phyloP scores from a whole-genome alignment of 2,113 vertebrate species.

The Odobenus rosmarus region DNA sequence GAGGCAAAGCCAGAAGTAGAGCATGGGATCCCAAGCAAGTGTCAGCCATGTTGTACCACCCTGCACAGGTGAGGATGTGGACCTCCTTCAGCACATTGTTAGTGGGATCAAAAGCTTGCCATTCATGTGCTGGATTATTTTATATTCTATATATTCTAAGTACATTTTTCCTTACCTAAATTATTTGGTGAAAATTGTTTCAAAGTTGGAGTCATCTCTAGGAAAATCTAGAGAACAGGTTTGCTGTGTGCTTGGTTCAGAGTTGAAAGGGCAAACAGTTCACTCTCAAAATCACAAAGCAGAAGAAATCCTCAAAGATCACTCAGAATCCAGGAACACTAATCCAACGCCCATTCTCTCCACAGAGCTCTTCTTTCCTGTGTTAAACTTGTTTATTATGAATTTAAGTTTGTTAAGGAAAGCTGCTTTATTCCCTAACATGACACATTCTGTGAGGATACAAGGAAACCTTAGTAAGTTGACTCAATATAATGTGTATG shows the following conservation, averaged over 20 bases:
- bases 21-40: neutral
- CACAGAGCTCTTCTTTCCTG: neutral
- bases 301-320: neutral
- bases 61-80: accelerated
- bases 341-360: neutral
- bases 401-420: neutral
- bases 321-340: neutral
- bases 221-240: neutral
- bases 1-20: neutral
- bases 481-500: neutral
- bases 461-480: neutral
- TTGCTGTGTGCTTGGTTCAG: neutral
- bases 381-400: neutral
- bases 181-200: neutral
- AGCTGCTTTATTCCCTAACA: neutral
- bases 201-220: neutral
- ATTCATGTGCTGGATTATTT: neutral
- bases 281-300: neutral
- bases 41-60: neutral
- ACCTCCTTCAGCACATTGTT: neutral
- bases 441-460: neutral
- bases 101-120: neutral
- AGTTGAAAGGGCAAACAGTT: neutral
- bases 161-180: neutral
- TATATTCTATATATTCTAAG: neutral